Base-by-base conservation (phyloP, 2,113 vertebrate genomes). In the Galeopterus variegatus region DNA sequence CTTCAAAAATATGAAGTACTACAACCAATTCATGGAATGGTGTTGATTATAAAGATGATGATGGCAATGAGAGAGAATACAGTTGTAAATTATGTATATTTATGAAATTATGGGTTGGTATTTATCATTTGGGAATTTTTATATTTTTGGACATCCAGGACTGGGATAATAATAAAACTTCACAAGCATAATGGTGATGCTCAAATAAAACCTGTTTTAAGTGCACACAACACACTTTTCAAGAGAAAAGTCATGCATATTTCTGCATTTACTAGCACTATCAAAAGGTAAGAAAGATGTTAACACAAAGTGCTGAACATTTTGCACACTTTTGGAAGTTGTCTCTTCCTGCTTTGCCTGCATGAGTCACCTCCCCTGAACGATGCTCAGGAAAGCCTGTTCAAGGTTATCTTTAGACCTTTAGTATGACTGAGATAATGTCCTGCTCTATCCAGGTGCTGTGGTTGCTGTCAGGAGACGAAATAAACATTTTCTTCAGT, bases 91-190 rank as follows among this genome's bases (percentile, higher is more conserved):
- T 69, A 62, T 69, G 8, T 41, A 1, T 6, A 2, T 62, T 70
- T 83, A 8, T 69, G 19, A 93, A 77, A 77, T 28, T 33, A 41
- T 69, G 33, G 3, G 33, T 80, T 67, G 28, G 13, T 31, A 64
- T 52, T 82, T 81, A 28, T 80, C 79, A 72, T 50, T 62, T 89
- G 92, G n/a, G 28, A 83, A 88, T 72, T 76, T 81, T 83, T 7
- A 52, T 88, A n/a, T 48, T 83, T 72, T 62, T 23, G 24, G 18
- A 50, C 41, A 89, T 23, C 50, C 15, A 11, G 45, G 9, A 70
- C 18, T 64, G 12, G 26, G n/a, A 41, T 17, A 50, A n/a, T 52
- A 41, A 45, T 90, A 48, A 79, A 90, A 94, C 14, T 56, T 88
- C 50, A 56, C 45, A 31, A 92, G 13, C 45, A 62, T 36, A 84